Base-by-base conservation (phyloP, 2,888 invertebrate species). In the Thyatira batis region DNA sequence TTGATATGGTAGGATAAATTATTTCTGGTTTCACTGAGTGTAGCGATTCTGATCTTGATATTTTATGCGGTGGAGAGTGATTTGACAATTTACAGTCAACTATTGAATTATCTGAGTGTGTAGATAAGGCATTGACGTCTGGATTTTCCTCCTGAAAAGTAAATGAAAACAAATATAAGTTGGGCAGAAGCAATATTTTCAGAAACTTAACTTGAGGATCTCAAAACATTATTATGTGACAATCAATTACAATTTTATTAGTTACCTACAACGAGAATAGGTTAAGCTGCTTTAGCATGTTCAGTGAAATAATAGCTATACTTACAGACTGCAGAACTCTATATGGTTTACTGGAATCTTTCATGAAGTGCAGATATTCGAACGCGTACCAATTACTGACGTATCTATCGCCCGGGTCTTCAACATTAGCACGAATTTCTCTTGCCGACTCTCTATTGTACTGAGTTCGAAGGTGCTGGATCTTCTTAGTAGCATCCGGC, bases 391-490 rank as follows among this genome's bases (percentile, higher is more conserved):
- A 92, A 65, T 89, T 91, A 65, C 91, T 91, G 23, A 90, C 69
- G 58, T 89, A 93, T 74, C 89, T 87, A 13, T 93, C 93, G 55
- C 89, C 89, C 8, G 93, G 93, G 3, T 92, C 93, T 52, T 93
- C 92, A 0, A 76, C 76, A 33, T 81, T 80, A 0, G 89, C 92
- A 23, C 93, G 84, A 11, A 90, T 84, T 84, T 93, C 93, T 39
- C 92, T 85, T 44, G 91, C 92, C 4, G 92, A 92, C 64, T 94
- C 94, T 5, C 94, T 88, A 65, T 94, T 94, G 63, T 94, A 94
- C 58, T 94, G 94, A 0, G 94, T 94, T 3, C 94, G 85, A 39
- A 94, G 78, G 55, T 94, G 94, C 60, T 94, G 94, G 51, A 94
- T 93, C 63, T 94, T 94, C 66, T 93, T 94, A 1, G 93, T 93